phyloP scores from a whole-genome alignment of 2,113 vertebrate species.

The Morone saxatilis region DNA sequence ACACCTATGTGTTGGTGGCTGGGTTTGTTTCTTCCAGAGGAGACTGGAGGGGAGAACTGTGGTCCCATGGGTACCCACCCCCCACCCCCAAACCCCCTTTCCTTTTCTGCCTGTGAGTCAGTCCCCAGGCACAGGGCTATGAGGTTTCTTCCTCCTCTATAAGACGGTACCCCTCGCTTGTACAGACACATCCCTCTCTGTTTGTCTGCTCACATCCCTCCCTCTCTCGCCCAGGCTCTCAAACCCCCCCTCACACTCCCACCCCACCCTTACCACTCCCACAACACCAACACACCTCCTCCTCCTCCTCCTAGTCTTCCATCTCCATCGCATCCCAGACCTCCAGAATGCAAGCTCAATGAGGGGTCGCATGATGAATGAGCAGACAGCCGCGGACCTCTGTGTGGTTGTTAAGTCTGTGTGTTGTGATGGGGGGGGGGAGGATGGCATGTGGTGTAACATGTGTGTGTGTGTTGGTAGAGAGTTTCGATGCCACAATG shows the following conservation, averaged over 20 bases:
- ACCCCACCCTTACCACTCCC: constrained; percentile 53
- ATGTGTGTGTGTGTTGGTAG: constrained; percentile 71
- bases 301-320: constrained; percentile 83
- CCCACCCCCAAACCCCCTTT: not conserved
- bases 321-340: constrained; percentile 86
- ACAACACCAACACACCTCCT: constrained; percentile 66
- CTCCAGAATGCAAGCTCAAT: constrained; percentile 91
- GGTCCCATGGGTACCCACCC: constrained; percentile 31
- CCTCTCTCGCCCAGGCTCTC: constrained; percentile 45
- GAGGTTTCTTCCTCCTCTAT: constrained; percentile 39
- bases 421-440: too few species aligned
- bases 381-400: constrained; percentile 82
- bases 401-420: constrained; percentile 65
- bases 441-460: constrained; percentile 19
- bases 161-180: constrained; percentile 17
- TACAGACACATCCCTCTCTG: constrained; percentile 45
- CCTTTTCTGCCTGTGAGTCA: constrained; percentile 37
- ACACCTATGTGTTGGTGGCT: not conserved
- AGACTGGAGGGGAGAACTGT: not conserved
- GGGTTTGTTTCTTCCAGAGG: not conserved
- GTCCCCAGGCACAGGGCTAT: constrained; percentile 57
- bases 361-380: constrained; percentile 94
- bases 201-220: constrained; percentile 36
- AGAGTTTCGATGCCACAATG: constrained; percentile 94
- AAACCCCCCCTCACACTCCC: constrained; percentile 46